Evolutionary conservation across 1,140 invertebrate species (phyloP), one percentile per base, ranked within the genome.

Genomic region (Pseudobourletiella spinata): DNA sequence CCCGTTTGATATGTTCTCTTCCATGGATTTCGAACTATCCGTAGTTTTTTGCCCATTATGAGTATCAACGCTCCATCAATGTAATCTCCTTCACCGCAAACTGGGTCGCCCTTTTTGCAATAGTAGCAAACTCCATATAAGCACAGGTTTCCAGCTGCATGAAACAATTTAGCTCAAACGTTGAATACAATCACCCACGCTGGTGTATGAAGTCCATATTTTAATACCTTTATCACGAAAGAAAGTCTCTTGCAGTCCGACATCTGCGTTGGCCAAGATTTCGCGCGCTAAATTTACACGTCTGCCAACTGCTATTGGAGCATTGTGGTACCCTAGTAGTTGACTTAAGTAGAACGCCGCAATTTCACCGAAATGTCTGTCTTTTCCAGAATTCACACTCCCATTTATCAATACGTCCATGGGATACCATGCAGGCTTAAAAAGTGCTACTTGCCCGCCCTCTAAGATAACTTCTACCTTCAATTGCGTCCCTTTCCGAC

Each of bases 291-390:
- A 72, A 74, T 90, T 82, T 14, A 97, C 77, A 72, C 79, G 83
- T 69, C 91, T 78, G 48, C 89, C 88, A 26, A 86, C 84, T 29
- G 84, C 84, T 43, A 94, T 79, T 1, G 91, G 89, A 28, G 85
- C 85, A 76, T 86, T 82, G 68, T 85, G 81, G 56, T 92, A 79
- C 57, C 86, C 84, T 18, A 96, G 74, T 22, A 94, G 75, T 56
- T 86, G 83, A 50, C 86, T 86, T 61, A 95, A 78, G 77, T 94
- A 90, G 77, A 95, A 95, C n/a, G 87, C 87, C 69, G 89, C 85
- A n/a, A 95, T 86, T 81, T 97, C 93, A n/a, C 89, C 90, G 76
- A 89, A 89, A 72, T 95, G 90, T 14, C 92, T 78, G 75, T 97
- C 93, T 74, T 87, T 88, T 18, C 93, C 93, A 48, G 83, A 82